Conservation (phyloP, 2,888 invertebrate species). For the Nesidiocoris tenuis region DNA sequence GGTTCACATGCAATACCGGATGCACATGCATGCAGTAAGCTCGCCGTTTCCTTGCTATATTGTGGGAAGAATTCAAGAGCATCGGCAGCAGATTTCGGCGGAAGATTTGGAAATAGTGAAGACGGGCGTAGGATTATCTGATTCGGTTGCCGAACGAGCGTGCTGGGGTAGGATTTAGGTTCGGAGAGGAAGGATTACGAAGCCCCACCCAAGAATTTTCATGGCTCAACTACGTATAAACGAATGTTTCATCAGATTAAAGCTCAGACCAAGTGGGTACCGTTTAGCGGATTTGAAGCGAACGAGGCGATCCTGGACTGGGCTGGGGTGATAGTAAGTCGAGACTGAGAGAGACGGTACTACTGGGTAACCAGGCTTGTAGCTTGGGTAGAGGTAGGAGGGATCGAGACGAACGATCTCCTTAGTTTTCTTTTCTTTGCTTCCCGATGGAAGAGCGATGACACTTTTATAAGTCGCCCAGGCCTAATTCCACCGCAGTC, state of each 20-base stretch:
- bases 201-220: neutral
- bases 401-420: neutral
- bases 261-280: neutral
- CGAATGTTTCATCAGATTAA: neutral
- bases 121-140: neutral
- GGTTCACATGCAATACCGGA: too few relatives aligned
- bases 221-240: neutral
- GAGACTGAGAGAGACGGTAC: neutral
- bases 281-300: neutral
- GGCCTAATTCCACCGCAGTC: neutral
- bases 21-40: too few relatives aligned
- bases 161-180: neutral
- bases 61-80: too few relatives aligned
- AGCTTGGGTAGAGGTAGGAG: neutral
- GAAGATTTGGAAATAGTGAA: neutral
- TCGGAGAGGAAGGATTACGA: neutral
- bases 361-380: neutral
- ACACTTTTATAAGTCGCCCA: neutral
- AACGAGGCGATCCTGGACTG: neutral
- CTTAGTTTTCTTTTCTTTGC: neutral
- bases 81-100: neutral
- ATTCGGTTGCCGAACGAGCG: neutral
- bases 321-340: neutral
- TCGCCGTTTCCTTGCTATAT: too few relatives aligned
- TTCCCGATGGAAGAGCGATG: neutral